Evolutionary conservation across 1,140 invertebrate species (phyloP).

Genomic region (Hylaeus volcanicus): DNA sequence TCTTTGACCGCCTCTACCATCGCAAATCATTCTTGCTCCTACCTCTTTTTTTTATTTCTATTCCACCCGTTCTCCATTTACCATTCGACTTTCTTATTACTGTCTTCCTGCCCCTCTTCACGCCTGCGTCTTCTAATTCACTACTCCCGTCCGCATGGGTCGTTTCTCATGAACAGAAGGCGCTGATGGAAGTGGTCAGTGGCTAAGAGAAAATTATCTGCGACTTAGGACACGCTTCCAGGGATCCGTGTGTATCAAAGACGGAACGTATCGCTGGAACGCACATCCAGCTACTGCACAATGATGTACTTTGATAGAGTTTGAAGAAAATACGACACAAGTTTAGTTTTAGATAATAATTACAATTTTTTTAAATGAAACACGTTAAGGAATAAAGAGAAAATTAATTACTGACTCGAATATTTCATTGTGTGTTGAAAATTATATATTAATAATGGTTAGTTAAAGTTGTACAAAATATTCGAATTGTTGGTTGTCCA

Average conservation of each 20-base stretch:
- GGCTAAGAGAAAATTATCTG: conserved; percentile 8
- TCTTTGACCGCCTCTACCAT: conserved; percentile 10
- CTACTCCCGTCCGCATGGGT: neutral
- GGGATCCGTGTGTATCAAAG: neutral
- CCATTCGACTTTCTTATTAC: conserved; percentile 10
- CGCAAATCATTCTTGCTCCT: neutral
- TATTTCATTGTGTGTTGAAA: too few species aligned
- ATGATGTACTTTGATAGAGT: too few species aligned
- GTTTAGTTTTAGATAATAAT: too few species aligned
- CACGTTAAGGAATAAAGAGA: too few species aligned
- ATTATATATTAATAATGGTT: too few species aligned
- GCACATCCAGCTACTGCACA: neutral
- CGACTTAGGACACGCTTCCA: conserved; percentile 1
- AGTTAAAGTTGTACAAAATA: too few species aligned
- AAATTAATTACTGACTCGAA: too few species aligned
- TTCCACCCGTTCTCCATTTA: neutral
- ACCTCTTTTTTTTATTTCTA: neutral
- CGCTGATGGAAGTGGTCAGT: neutral
- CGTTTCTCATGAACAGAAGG: neutral
- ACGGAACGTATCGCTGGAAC: neutral
- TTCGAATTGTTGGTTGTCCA: too few species aligned
- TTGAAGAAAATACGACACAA: too few species aligned
- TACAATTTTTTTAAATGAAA: too few species aligned
- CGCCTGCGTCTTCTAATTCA: neutral
- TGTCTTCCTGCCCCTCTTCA: neutral